A percentile compares a stretch with the other conserved stretches of the same genome.
Conservation (phyloP, 2,113 vertebrate genomes). For the Takifugu bimaculatus region DNA sequence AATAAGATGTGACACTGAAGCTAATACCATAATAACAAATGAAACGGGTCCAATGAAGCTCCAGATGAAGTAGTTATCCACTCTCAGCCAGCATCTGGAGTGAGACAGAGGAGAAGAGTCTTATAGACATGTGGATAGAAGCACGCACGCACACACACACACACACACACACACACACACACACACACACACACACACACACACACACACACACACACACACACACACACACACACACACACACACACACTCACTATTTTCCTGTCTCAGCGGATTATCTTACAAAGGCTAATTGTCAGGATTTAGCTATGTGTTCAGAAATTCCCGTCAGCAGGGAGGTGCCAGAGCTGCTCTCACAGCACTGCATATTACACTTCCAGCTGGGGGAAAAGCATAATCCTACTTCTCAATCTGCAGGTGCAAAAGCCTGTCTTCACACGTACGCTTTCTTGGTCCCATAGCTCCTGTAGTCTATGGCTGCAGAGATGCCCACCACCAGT, state of each 20-base stretch:
- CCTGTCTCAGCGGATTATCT: constrained; percentile 66
- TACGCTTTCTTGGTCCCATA: constrained; percentile 94
- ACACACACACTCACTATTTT: constrained; percentile 41
- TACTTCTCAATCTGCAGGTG: constrained; percentile 72
- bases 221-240: constrained; percentile 7
- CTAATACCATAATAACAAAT: constrained; percentile 89
- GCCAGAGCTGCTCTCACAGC: constrained; percentile 51
- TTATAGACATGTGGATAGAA: constrained; percentile 35
- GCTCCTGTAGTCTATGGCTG: constrained; percentile 91
- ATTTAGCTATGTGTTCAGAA: constrained; percentile 67
- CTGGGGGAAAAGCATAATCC: constrained; percentile 61
- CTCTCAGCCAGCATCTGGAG: constrained; percentile 87
- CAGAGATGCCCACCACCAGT: constrained; percentile 88
- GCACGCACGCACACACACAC: constrained; percentile 32
- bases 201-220: too few species aligned
- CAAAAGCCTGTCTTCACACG: constrained; percentile 72
- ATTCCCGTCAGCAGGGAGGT: constrained; percentile 53
- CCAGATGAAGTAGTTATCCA: constrained; percentile 96
- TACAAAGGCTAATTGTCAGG: constrained; percentile 70
- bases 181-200: constrained; percentile 15
- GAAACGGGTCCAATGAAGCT: constrained; percentile 92
- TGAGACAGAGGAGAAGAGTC: constrained; percentile 39
- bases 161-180: constrained; percentile 13
- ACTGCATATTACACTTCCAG: constrained; percentile 60
- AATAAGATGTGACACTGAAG: constrained; percentile 41